Conservation (phyloP, 2,888 invertebrate species). For the Melanophora roralis region DNA sequence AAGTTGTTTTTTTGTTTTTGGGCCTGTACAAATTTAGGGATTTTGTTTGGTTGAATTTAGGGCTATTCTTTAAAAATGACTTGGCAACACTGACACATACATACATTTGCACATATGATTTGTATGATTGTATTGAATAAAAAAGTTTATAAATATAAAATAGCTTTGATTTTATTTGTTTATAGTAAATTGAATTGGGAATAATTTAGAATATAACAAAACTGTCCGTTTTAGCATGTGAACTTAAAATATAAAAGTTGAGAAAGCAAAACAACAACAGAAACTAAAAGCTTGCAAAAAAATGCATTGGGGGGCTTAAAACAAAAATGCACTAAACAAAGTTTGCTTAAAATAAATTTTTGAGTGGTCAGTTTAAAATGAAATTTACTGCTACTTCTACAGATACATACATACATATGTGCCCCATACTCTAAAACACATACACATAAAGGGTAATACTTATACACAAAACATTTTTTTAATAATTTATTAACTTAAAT, state of each 20-base stretch:
- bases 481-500: conserved; percentile 59
- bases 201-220: conserved; percentile 66
- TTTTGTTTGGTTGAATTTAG: no score
- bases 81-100: no score
- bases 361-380: conserved; percentile 54
- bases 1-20: no score
- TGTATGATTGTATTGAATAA: no score
- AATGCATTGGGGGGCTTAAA: conserved; percentile 17
- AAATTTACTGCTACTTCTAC: conserved; percentile 10
- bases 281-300: conserved; percentile 17
- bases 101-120: no score
- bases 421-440: neutral
- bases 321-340: conserved; percentile 33
- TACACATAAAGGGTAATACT: neutral
- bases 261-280: neutral
- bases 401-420: neutral
- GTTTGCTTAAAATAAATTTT: conserved; percentile 60
- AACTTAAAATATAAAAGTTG: neutral
- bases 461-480: conserved; percentile 21
- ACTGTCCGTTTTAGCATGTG: conserved; percentile 45
- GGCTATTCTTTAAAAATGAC: no score
- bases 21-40: no score
- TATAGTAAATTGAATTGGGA: conserved; percentile 71
- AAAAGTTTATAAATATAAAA: conserved; percentile 48
- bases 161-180: conserved; percentile 72